Percentiles rank a stretch among this genome's conserved stretches.
These are phyloP conservation scores for Beris chalybata DNA, from an alignment of 2,888 invertebrate genomes.

Conservation along the genomic window DNA sequence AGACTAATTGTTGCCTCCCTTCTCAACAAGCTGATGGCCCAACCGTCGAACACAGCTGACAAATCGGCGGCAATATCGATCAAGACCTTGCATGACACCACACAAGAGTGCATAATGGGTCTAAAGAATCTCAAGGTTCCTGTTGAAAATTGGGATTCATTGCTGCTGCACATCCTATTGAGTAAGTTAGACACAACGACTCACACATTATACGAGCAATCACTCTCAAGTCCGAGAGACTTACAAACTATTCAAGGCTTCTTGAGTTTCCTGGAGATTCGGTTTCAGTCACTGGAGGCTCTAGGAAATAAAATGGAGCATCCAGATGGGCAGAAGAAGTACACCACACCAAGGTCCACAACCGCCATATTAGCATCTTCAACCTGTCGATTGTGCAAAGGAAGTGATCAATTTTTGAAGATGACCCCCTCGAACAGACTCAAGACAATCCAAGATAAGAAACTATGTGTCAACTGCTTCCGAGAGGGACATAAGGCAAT, in stretches of 20 bases:
- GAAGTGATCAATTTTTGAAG: neutral
- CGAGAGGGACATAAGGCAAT: neutral
- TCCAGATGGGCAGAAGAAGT: neutral
- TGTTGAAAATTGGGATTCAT: neutral
- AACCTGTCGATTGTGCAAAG: neutral
- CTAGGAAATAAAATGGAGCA: too few relatives aligned
- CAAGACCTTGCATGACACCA: neutral
- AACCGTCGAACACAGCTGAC: too few relatives aligned
- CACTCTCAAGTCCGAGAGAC: neutral
- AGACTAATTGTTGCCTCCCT: too few relatives aligned
- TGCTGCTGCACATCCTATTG: too few relatives aligned
- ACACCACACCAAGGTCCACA: neutral
- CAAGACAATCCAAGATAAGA: neutral
- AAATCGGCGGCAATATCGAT: too few relatives aligned
- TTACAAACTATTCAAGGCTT: neutral
- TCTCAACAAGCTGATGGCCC: too few relatives aligned
- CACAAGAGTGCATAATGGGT: neutral
- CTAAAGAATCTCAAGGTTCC: neutral
- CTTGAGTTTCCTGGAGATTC: neutral
- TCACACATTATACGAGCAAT: conserved; percentile 5
- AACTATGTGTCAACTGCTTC: neutral
- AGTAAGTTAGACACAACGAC: neutral
- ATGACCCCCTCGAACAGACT: neutral
- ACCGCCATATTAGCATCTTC: neutral
- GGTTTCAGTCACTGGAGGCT: too few relatives aligned